These are phyloP conservation scores for Brachyptera putata DNA, from an alignment of 2,888 invertebrate genomes.

Conservation along the genomic window DNA sequence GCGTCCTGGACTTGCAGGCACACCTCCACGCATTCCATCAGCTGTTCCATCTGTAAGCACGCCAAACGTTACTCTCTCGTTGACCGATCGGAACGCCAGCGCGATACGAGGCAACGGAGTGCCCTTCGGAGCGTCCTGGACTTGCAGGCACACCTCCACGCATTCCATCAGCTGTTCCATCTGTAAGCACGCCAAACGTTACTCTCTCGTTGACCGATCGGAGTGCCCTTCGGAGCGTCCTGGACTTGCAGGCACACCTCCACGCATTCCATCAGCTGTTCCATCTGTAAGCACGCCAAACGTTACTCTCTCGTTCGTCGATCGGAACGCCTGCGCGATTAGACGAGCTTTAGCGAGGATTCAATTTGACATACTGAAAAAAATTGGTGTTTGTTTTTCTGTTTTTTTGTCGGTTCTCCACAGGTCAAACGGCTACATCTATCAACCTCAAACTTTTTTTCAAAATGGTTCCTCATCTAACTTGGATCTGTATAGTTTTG, in stretches of 20 bases:
- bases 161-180: conserved; percentile 92
- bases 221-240: not conserved
- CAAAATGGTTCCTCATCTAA: too few species aligned
- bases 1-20: conserved; percentile 51
- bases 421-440: too few species aligned
- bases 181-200: conserved; percentile 39
- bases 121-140: conserved; percentile 32
- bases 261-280: conserved; percentile 86
- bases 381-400: too few species aligned
- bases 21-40: conserved; percentile 85
- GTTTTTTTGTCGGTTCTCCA: too few species aligned
- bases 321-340: not conserved
- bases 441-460: too few species aligned
- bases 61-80: not conserved
- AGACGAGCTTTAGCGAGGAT: too few species aligned
- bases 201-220: not conserved
- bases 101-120: too few species aligned
- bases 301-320: not conserved
- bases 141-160: conserved; percentile 65
- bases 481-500: too few species aligned
- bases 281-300: conserved; percentile 55
- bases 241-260: conserved; percentile 60
- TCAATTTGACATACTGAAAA: too few species aligned
- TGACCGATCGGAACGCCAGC: too few species aligned
- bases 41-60: conserved; percentile 72